A percentile compares a stretch with the other conserved stretches of the same genome.
Conservation (phyloP, 2,113 vertebrate genomes). For the Aplodontia rufa region DNA sequence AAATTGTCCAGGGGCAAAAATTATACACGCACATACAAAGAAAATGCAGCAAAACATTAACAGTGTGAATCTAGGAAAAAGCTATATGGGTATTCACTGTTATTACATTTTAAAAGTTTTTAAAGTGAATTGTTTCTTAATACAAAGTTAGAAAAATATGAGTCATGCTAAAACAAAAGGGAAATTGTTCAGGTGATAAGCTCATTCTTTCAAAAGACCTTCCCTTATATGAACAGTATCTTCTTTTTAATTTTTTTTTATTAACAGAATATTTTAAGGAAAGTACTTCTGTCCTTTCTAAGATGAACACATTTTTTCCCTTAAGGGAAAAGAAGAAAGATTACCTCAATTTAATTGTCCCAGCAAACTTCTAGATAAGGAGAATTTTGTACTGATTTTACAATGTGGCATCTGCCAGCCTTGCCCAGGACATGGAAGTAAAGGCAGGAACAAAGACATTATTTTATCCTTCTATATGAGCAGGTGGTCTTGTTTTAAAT, state of each 20-base stretch:
- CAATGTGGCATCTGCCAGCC: not conserved
- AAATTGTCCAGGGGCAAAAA: not conserved
- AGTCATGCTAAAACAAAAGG: conserved; percentile 36
- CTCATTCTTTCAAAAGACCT: conserved; percentile 46
- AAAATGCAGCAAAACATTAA: not conserved
- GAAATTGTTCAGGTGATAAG: not conserved
- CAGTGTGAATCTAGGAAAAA: not conserved
- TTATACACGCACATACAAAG: not conserved
- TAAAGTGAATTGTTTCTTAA: not conserved
- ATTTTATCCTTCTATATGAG: not conserved
- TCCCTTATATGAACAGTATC: too few relatives aligned
- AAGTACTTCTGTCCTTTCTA: not conserved
- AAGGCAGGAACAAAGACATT: not conserved
- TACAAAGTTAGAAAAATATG: not conserved
- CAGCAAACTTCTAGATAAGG: not conserved
- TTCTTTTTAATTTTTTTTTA: too few relatives aligned
- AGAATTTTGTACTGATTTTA: not conserved
- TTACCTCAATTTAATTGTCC: not conserved
- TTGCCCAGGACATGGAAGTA: not conserved
- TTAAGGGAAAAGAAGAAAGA: not conserved
- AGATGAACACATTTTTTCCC: not conserved
- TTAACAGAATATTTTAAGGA: not conserved
- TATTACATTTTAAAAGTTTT: not conserved
- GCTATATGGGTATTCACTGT: not conserved
- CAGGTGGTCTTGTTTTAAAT: not conserved